Conservation (phyloP, 1,140 invertebrate genomes). For the Eurytemora carolleeae region DNA sequence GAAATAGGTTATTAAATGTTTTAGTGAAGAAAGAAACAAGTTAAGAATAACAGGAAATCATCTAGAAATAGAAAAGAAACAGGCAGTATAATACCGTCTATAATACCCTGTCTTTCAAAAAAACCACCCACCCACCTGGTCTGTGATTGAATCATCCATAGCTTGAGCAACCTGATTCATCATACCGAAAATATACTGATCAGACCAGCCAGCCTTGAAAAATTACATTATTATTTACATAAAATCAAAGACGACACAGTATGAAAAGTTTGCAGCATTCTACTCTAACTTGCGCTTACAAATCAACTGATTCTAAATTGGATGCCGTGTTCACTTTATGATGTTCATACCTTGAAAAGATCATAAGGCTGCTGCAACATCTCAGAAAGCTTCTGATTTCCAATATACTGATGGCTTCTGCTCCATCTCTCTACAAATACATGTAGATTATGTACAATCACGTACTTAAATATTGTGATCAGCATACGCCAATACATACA, state of each 20-base stretch:
- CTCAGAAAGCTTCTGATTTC: slow-evolving; percentile 67
- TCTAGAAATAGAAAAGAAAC: too few relatives aligned
- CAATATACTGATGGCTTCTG: slow-evolving; percentile 23
- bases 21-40: too few relatives aligned
- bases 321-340: too few relatives aligned
- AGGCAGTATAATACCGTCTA: neutral
- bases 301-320: too few relatives aligned
- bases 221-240: too few relatives aligned
- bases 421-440: neutral
- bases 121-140: slow-evolving; percentile 38
- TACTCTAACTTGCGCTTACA: too few relatives aligned
- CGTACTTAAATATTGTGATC: too few relatives aligned
- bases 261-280: too few relatives aligned
- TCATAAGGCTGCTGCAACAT: slow-evolving; percentile 70
- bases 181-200: slow-evolving; percentile 76
- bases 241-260: too few relatives aligned
- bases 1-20: neutral
- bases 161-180: slow-evolving; percentile 83
- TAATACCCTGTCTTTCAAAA: neutral
- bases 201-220: slow-evolving; percentile 50
- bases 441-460: too few relatives aligned
- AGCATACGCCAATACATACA: too few relatives aligned
- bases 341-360: slow-evolving; percentile 44
- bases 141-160: slow-evolving; percentile 81
- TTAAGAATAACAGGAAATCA: too few relatives aligned